Conservation (phyloP, 2,888 invertebrate species). For the Cabera pusaria region DNA sequence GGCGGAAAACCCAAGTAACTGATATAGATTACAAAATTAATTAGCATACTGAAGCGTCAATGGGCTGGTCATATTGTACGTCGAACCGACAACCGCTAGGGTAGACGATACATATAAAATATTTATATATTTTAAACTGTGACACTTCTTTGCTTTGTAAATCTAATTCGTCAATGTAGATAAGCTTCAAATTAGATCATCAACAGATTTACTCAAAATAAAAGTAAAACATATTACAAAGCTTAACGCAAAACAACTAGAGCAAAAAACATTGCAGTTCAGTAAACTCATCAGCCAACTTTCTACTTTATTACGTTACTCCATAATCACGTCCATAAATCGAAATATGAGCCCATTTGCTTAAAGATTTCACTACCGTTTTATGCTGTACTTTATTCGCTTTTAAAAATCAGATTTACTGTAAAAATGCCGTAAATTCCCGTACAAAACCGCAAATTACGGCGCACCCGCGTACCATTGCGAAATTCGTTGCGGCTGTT, state of each 20-base stretch:
- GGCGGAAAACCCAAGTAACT: too few relatives aligned
- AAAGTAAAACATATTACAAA: too few relatives aligned
- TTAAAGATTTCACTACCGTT: conserved; percentile 29
- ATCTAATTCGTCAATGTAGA: too few relatives aligned
- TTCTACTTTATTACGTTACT: conserved; percentile 25
- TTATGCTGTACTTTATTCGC: conserved; percentile 22
- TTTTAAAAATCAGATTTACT: conserved; percentile 31
- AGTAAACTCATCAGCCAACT: conserved; percentile 19
- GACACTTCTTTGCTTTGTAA: too few relatives aligned
- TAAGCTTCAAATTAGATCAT: too few relatives aligned
- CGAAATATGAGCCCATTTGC: conserved; percentile 20
- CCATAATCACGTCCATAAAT: conserved; percentile 21
- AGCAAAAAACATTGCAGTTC: conserved; percentile 19
- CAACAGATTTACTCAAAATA: too few relatives aligned
- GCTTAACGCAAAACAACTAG: conserved; percentile 15
- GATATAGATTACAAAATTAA: too few relatives aligned
- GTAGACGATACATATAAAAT: too few relatives aligned
- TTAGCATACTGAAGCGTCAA: too few relatives aligned
- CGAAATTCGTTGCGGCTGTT: conserved; percentile 61
- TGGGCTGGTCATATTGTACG: too few relatives aligned
- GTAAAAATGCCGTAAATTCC: conserved; percentile 41
- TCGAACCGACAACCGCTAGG: too few relatives aligned
- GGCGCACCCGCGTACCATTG: conserved; percentile 50
- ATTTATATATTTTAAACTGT: too few relatives aligned
- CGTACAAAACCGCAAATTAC: conserved; percentile 64